Conservation (phyloP, 2,113 vertebrate genomes). For the Gavia stellata region DNA sequence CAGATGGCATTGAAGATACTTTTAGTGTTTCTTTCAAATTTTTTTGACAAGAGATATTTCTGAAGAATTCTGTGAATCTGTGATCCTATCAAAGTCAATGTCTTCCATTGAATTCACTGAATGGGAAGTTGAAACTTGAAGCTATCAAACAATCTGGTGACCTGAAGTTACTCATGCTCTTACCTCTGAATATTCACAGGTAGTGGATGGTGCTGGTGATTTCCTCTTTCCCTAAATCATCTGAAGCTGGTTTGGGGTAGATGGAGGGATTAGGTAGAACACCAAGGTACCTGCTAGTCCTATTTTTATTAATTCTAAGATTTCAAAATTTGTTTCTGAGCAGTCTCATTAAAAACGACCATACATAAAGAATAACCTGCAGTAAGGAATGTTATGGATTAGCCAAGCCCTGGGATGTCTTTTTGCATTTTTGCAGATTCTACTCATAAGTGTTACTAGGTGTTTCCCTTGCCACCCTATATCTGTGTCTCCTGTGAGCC, state of each 20-base stretch:
- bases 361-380: neutral
- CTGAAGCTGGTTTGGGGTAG: neutral
- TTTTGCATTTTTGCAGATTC: neutral
- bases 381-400: neutral
- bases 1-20: neutral
- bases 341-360: neutral
- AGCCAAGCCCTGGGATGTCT: neutral
- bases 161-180: neutral
- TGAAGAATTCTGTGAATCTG: neutral
- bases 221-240: neutral
- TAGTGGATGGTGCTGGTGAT: neutral
- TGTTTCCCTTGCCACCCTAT: neutral
- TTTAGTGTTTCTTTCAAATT: neutral
- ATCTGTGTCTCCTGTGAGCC: neutral
- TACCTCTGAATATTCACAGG: neutral
- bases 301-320: neutral
- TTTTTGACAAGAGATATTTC: neutral
- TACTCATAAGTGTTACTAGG: neutral
- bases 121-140: neutral
- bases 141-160: neutral
- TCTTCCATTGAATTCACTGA: neutral
- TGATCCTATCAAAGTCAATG: neutral
- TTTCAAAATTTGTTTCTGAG: neutral
- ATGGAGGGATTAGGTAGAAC: neutral
- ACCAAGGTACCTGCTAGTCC: neutral